These are phyloP conservation scores for Polyommatus iphigenia DNA, from an alignment of 2,888 invertebrate genomes.

Conservation along the genomic window DNA sequence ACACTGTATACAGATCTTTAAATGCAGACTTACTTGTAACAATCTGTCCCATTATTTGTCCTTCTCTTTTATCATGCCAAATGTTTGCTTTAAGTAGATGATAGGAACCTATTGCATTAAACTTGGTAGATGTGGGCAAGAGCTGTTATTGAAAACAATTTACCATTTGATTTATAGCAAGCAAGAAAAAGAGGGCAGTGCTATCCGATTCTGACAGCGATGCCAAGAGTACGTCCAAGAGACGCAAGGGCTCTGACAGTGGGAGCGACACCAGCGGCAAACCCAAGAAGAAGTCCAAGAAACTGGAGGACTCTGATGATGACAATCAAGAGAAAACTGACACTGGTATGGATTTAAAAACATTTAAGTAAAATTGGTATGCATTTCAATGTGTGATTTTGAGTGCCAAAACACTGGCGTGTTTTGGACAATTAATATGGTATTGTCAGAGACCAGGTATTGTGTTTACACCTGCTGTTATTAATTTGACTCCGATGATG, in stretches of 20 bases:
- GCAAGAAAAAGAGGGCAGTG: conserved; percentile 70
- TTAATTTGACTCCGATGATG: conserved; percentile 81
- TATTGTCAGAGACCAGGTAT: too few species aligned
- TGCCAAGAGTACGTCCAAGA: conserved; percentile 57
- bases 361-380: not conserved
- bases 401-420: too few species aligned
- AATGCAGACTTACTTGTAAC: too few species aligned
- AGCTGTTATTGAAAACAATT: too few species aligned
- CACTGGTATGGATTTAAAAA: conserved; percentile 35
- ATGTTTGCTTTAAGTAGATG: too few species aligned
- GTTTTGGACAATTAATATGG: not conserved
- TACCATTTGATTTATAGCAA: conserved; percentile 45
- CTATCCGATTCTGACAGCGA: conserved; percentile 78
- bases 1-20: too few species aligned
- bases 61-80: too few species aligned
- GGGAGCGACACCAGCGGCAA: conserved; percentile 69
- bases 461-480: too few species aligned
- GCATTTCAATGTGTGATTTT: not conserved
- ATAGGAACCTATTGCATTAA: too few species aligned
- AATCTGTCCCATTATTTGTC: too few species aligned
- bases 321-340: conserved; percentile 60
- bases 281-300: conserved; percentile 76
- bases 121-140: too few species aligned
- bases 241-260: conserved; percentile 71
- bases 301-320: conserved; percentile 84